Evolutionary conservation across 2,888 invertebrate genomes (phyloP).

Genomic region (Eulithis prunata): DNA sequence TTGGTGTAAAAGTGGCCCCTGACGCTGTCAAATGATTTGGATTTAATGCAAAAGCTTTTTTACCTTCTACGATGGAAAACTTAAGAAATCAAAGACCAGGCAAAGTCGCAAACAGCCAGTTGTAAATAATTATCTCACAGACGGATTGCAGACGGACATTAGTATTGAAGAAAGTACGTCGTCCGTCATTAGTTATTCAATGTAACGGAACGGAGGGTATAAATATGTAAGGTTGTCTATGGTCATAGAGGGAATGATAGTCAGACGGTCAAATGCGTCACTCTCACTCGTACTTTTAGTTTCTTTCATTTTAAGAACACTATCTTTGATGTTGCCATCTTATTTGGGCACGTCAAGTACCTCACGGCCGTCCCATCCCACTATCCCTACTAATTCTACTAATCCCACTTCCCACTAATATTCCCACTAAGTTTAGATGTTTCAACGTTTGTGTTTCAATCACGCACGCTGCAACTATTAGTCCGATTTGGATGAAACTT

Average conservation of each 20-base stretch:
- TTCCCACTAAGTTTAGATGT: too few species aligned
- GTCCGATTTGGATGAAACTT: too few species aligned
- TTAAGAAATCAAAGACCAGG: background rate
- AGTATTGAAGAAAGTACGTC: conserved; percentile 42
- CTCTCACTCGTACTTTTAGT: background rate
- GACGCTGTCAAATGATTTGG: too few species aligned
- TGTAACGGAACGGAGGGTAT: conserved; percentile 75
- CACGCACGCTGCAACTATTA: too few species aligned
- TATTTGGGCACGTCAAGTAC: too few species aligned
- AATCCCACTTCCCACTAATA: too few species aligned
- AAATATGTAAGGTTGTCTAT: conserved; percentile 56
- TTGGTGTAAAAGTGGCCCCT: too few species aligned
- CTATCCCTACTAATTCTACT: too few species aligned
- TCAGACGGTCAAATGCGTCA: background rate
- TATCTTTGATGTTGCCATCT: too few species aligned
- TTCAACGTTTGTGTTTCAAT: too few species aligned
- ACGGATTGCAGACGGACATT: conserved; percentile 41
- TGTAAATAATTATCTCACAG: conserved; percentile 37
- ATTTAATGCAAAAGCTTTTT: background rate
- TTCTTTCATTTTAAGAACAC: too few species aligned
- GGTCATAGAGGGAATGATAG: conserved; percentile 36
- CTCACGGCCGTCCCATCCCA: too few species aligned
- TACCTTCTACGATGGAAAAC: background rate
- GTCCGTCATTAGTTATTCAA: conserved; percentile 73
- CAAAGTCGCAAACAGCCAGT: background rate